phyloP scores from a whole-genome alignment of 2,113 vertebrate genomes.

The Dunckerocampus dactyliophorus region DNA sequence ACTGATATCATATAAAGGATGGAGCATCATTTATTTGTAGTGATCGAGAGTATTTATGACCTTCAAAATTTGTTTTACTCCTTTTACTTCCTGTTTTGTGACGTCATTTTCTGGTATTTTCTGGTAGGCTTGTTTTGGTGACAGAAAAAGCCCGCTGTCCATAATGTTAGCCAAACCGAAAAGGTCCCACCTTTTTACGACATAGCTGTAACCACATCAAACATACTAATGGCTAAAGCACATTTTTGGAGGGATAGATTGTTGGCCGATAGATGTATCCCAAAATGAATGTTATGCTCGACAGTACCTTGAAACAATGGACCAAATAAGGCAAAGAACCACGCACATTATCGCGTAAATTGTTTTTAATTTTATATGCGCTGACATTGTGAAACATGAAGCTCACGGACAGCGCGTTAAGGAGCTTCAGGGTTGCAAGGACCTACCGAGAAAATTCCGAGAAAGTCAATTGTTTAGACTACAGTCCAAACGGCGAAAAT shows the following conservation, averaged over 20 bases:
- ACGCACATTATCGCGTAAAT: no score
- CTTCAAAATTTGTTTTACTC: neutral
- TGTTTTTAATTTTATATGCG: neutral
- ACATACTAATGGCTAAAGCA: no score
- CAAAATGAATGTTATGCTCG: no score
- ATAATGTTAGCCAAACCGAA: neutral
- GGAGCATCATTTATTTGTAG: no score
- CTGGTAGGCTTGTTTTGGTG: neutral
- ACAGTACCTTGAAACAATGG: no score
- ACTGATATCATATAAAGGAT: no score
- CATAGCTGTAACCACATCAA: neutral
- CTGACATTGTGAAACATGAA: conserved; percentile 74
- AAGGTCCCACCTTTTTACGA: neutral
- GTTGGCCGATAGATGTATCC: no score
- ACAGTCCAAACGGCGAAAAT: conserved; percentile 89
- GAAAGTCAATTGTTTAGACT: conserved; percentile 96
- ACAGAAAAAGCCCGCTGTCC: neutral
- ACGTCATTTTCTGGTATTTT: no score
- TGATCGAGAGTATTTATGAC: neutral
- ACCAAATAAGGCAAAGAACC: no score
- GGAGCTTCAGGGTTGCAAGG: conserved; percentile 94
- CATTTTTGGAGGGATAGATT: no score
- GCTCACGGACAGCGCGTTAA: conserved; percentile 90
- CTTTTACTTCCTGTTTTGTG: neutral
- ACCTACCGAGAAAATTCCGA: conserved; percentile 88